Conservation (phyloP, 2,113 vertebrate genomes). For the Mustelus asterias region DNA sequence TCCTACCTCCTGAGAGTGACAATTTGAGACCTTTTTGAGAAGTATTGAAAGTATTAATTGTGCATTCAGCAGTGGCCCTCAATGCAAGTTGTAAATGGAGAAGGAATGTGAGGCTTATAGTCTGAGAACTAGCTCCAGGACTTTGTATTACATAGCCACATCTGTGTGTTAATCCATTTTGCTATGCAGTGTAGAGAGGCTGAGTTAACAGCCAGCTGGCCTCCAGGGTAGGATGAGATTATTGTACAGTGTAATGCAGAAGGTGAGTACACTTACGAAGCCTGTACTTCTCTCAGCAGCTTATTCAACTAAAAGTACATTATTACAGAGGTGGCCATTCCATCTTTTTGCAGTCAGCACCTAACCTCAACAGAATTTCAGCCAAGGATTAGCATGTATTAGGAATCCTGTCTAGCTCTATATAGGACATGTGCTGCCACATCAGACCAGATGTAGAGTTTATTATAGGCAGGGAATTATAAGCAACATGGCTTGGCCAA, state of each 20-base stretch:
- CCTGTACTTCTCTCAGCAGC: background rate
- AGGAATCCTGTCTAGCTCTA: background rate
- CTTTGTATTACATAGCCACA: background rate
- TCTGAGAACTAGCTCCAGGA: background rate
- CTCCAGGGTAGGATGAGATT: background rate
- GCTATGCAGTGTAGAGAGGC: background rate
- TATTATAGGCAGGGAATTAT: background rate
- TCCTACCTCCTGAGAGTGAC: background rate
- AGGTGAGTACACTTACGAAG: background rate
- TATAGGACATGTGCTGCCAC: background rate
- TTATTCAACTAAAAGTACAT: background rate
- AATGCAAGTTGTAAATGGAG: background rate
- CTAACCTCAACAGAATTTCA: background rate
- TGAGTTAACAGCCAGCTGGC: background rate
- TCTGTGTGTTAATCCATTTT: background rate
- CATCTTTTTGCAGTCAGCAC: background rate
- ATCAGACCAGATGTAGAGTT: background rate
- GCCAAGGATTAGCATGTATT: too few species aligned
- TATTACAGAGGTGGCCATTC: background rate
- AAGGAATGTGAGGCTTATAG: background rate
- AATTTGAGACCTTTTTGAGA: background rate
- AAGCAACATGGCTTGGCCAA: background rate
- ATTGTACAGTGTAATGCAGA: constrained; percentile 8
- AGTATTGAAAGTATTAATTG: background rate
- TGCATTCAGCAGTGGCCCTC: background rate